Evolutionary conservation across 2,797 vertebrate species (phyloP).

Genomic region (Pogonophryne albipinna): DNA sequence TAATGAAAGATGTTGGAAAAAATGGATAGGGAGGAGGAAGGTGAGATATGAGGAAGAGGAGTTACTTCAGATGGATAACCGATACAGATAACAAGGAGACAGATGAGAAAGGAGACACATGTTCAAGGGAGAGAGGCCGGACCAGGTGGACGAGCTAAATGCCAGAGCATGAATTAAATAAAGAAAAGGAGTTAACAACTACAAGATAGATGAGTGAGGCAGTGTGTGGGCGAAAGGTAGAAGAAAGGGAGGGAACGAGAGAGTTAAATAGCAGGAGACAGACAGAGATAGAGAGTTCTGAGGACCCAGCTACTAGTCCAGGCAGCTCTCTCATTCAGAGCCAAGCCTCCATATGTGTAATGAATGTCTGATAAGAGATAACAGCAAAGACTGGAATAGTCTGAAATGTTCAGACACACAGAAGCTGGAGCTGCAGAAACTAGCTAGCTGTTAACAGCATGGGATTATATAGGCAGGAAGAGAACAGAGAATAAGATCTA

Average conservation of each 20-base stretch:
- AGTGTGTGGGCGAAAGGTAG: constrained; percentile 50
- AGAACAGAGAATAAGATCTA: constrained; percentile 16
- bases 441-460: constrained; percentile 54
- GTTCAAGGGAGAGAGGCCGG: constrained; percentile 29
- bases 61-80: constrained; percentile 53
- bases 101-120: constrained; percentile 52
- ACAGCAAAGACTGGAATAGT: constrained; percentile 45
- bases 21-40: constrained; percentile 41
- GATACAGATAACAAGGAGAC: constrained; percentile 35
- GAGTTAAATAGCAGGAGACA: constrained; percentile 62
- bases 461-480: constrained; percentile 27
- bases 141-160: constrained; percentile 63
- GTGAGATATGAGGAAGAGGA: constrained; percentile 52
- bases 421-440: constrained; percentile 49
- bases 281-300: constrained; percentile 65
- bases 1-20: constrained; percentile 32
- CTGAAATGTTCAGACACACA: constrained; percentile 56
- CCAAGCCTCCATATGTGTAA: constrained; percentile 67
- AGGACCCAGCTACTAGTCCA: constrained; percentile 62
- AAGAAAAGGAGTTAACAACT: constrained; percentile 54
- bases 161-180: constrained; percentile 63
- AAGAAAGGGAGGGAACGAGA: constrained; percentile 55
- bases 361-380: constrained; percentile 65
- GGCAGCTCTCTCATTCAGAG: constrained; percentile 66
- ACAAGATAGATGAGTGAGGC: constrained; percentile 55